Percentiles rank a stretch among this genome's conserved stretches.
Conservation (phyloP, 2,113 vertebrate species). For the Felis catus region F.catus_Fca126_mat1.0 CM031424.1:89369501-89370000, state of each 20-base stretch:
- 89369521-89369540: no score
- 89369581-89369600: no score
- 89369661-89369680: no score
- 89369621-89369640: no score
- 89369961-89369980: rapidly evolving
- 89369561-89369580: no score
- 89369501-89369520: neutral
- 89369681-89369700: no score
- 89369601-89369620: no score
- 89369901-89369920: no score
- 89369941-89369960: rapidly evolving
- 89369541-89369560: no score
- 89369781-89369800: no score
- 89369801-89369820: neutral
- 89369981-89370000: neutral
- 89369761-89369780: neutral
- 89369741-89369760: neutral
- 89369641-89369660: no score
- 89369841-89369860: neutral
- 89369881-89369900: neutral
- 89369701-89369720: no score
- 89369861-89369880: neutral
- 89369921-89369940: neutral
- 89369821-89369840: neutral
- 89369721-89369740: neutral